Percentiles rank a stretch among this genome's conserved stretches.
phyloP scores from a whole-genome alignment of 2,888 invertebrate species.

The Lasioglossum villosulum region DNA sequence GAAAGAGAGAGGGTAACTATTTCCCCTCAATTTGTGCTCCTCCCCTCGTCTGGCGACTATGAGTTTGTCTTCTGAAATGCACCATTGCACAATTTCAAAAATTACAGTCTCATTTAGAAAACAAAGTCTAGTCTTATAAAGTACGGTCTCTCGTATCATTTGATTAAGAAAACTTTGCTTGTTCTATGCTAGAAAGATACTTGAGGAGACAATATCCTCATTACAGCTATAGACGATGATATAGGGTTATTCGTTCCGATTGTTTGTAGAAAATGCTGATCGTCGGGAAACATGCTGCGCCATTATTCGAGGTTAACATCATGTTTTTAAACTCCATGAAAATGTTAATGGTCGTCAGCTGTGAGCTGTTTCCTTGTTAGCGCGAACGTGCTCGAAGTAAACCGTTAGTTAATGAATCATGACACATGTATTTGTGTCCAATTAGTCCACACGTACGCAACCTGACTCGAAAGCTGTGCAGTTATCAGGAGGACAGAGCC shows the following conservation, averaged over 20 bases:
- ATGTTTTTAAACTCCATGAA: not conserved
- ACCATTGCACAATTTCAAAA: not conserved
- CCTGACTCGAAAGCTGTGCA: not conserved
- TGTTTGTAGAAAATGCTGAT: not conserved
- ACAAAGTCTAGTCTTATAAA: not conserved
- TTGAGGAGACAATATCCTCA: not conserved
- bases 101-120: not conserved
- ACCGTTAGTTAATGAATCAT: conserved; percentile 17
- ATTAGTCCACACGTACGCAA: not conserved
- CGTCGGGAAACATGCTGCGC: not conserved
- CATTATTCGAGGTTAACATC: not conserved
- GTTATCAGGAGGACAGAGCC: not conserved
- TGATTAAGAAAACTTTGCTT: not conserved
- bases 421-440: not conserved
- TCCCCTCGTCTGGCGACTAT: no score
- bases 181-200: not conserved
- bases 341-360: not conserved
- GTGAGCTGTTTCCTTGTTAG: conserved; percentile 6
- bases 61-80: not conserved
- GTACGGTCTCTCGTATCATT: not conserved
- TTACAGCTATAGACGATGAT: not conserved
- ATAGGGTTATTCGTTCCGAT: not conserved
- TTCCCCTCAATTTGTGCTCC: no score
- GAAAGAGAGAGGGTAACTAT: no score
- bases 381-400: not conserved